phyloP scores from a whole-genome alignment of 2,888 invertebrate genomes.

The Tubulanus polymorphus region DNA sequence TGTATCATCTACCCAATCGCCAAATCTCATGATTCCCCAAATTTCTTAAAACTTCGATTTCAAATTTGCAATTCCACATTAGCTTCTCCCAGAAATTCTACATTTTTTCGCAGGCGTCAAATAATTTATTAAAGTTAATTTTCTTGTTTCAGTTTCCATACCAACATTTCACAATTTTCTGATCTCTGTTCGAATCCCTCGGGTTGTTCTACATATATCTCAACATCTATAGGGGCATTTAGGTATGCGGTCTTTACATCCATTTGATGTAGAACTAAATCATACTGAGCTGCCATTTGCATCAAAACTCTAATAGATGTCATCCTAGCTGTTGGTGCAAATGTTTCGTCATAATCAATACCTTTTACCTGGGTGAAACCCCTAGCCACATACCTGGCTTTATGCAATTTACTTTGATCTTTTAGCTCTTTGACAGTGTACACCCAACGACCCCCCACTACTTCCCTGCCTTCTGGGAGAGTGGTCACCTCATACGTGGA shows the following conservation, averaged over 20 bases:
- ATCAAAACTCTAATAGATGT: slow-evolving; percentile 19
- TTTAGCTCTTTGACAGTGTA: slow-evolving; percentile 16
- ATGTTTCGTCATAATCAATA: slow-evolving; percentile 23
- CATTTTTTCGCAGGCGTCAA: too few relatives aligned
- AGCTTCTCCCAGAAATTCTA: too few relatives aligned
- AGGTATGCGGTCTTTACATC: slow-evolving; percentile 21
- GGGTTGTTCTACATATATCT: slow-evolving; percentile 21
- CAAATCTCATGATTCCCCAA: too few relatives aligned
- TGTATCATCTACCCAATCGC: too few relatives aligned
- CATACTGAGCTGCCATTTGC: slow-evolving; percentile 20
- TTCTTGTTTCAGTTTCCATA: too few relatives aligned
- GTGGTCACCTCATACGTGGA: slow-evolving; percentile 15
- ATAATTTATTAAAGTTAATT: too few relatives aligned
- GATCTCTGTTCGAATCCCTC: slow-evolving; percentile 19
- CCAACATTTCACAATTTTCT: too few relatives aligned
- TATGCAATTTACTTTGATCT: slow-evolving; percentile 12
- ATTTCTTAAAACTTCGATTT: too few relatives aligned
- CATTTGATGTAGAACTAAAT: slow-evolving; percentile 20
- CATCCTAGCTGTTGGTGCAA: slow-evolving; percentile 21
- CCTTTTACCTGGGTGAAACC: slow-evolving; percentile 18
- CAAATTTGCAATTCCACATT: too few relatives aligned
- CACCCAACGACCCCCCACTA: slow-evolving; percentile 19
- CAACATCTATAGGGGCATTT: slow-evolving; percentile 21
- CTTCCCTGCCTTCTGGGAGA: slow-evolving; percentile 15
- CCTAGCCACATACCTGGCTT: slow-evolving; percentile 23